These are phyloP conservation scores for Onychostoma macrolepis DNA, from an alignment of 2,113 vertebrate species.

Conservation along the genomic window DNA sequence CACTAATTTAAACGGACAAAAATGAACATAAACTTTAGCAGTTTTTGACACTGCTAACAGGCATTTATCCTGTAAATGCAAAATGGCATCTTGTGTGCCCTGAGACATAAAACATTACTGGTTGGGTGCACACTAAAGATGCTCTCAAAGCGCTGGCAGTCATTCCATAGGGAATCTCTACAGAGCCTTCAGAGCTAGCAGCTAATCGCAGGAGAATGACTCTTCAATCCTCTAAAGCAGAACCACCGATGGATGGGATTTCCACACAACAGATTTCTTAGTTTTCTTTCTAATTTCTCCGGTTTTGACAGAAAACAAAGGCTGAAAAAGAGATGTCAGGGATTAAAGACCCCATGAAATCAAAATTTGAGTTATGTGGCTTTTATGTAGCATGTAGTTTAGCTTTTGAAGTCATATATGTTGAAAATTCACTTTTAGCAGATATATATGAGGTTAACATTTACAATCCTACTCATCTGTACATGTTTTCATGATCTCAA, in stretches of 20 bases:
- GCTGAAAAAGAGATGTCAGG: background rate
- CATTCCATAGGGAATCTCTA: constrained; percentile 62
- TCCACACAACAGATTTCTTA: constrained; percentile 61
- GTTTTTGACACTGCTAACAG: constrained; percentile 45
- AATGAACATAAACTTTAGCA: background rate
- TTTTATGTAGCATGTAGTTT: background rate
- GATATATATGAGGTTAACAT: background rate
- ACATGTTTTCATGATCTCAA: background rate
- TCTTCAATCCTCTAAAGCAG: constrained; percentile 66
- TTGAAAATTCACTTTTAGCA: background rate
- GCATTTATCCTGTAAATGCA: constrained; percentile 48
- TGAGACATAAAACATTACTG: constrained; percentile 64
- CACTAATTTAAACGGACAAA: too few species aligned
- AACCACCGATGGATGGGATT: constrained; percentile 68
- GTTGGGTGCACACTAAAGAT: constrained; percentile 55
- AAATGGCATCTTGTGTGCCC: constrained; percentile 50
- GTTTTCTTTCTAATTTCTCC: constrained; percentile 60
- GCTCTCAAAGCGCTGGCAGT: constrained; percentile 61
- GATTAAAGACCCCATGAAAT: background rate
- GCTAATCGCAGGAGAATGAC: constrained; percentile 57
- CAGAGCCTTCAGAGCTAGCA: constrained; percentile 65
- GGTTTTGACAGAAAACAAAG: background rate
- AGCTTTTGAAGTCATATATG: background rate
- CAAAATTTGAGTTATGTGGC: background rate
- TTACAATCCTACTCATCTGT: background rate